A percentile compares a stretch with the other conserved stretches of the same genome.
These are phyloP conservation scores for Agelas oroides DNA, from an alignment of 37 sponge, comb jelly and placozoan genomes.

Conservation along the genomic window DNA sequence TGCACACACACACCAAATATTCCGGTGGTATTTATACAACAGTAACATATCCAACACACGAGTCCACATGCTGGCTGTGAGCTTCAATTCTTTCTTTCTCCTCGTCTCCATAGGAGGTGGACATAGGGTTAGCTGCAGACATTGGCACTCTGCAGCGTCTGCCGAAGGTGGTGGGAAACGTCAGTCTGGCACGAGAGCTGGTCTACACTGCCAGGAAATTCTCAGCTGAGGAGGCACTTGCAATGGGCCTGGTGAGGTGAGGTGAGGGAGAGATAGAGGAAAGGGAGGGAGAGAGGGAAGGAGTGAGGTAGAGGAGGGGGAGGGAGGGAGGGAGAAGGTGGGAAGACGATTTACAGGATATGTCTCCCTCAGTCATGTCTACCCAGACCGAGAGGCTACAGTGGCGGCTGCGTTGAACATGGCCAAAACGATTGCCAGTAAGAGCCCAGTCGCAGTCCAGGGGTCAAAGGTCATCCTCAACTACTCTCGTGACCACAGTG, in stretches of 20 bases:
- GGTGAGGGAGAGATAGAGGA: neutral
- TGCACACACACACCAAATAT: too few relatives aligned
- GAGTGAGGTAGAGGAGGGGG: too few relatives aligned
- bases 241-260: slow-evolving; percentile 82
- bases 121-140: slow-evolving; percentile 93
- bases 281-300: too few relatives aligned
- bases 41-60: too few relatives aligned
- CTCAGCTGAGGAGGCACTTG: slow-evolving; percentile 69
- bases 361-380: slow-evolving; percentile 39
- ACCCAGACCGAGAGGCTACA: slow-evolving; percentile 51
- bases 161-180: slow-evolving; percentile 90
- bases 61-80: too few relatives aligned
- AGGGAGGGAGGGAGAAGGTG: too few relatives aligned
- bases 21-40: too few relatives aligned
- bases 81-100: too few relatives aligned
- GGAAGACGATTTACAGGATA: neutral
- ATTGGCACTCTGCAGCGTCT: slow-evolving; percentile 96
- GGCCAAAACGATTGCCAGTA: slow-evolving; percentile 80
- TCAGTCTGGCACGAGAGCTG: slow-evolving; percentile 78
- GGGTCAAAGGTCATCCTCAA: slow-evolving; percentile 88
- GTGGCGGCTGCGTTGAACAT: slow-evolving; percentile 71
- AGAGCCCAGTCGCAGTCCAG: slow-evolving; percentile 95
- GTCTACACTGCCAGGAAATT: slow-evolving; percentile 84
- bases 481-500: slow-evolving; percentile 93
- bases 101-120: slow-evolving; percentile 75